A percentile compares a stretch with the other conserved stretches of the same genome.
Evolutionary conservation across 2,113 vertebrate species (phyloP).

Genomic region (Capreolus pygargus): DNA sequence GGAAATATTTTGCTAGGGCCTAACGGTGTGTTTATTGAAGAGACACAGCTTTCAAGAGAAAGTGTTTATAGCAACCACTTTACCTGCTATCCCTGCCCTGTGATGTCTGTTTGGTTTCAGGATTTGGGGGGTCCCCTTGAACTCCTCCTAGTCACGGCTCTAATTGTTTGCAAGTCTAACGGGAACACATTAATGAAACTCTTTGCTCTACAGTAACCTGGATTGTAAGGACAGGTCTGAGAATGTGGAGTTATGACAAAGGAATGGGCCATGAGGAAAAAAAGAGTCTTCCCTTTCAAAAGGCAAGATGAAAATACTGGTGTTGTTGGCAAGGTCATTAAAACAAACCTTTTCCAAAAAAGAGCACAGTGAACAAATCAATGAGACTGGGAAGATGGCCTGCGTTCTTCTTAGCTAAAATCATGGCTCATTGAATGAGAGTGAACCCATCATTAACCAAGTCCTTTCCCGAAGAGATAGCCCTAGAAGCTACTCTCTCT

Average conservation of each 20-base stretch:
- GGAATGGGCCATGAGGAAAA: not conserved
- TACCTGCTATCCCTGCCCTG: constrained; percentile 72
- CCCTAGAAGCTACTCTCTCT: not conserved
- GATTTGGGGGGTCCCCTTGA: not conserved
- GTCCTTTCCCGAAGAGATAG: not conserved
- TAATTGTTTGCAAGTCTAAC: constrained; percentile 72
- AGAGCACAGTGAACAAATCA: not conserved
- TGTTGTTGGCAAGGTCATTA: constrained; percentile 24
- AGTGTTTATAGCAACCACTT: constrained; percentile 75
- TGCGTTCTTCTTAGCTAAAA: not conserved
- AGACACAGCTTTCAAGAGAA: constrained; percentile 69
- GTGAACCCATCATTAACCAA: constrained; percentile 12
- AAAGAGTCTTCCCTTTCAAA: constrained; percentile 23
- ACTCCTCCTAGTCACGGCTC: not conserved
- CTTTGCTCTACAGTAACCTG: constrained; percentile 64
- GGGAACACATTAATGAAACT: constrained; percentile 71
- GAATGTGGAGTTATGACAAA: constrained; percentile 55
- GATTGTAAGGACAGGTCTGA: constrained; percentile 58
- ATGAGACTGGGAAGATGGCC: not conserved
- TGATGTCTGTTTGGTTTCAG: constrained; percentile 75
- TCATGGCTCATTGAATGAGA: not conserved
- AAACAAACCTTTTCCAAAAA: constrained; percentile 62
- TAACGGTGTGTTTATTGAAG: constrained; percentile 76
- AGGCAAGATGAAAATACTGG: constrained; percentile 52
- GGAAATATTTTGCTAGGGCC: constrained; percentile 78